Conservation (phyloP, 37 sponge, comb jelly and placozoan genomes). For the Petrosia ficiformis region DNA sequence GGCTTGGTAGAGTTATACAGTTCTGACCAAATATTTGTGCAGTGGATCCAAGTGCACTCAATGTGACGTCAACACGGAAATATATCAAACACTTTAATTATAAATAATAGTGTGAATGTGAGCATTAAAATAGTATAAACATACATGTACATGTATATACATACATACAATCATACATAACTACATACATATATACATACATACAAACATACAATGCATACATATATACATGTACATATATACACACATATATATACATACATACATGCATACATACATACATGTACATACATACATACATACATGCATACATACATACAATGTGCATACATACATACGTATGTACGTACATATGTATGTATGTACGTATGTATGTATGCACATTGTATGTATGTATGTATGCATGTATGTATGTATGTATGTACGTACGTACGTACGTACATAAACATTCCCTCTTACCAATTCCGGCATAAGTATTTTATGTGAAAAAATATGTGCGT, state of each 20-base stretch:
- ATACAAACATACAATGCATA: no score
- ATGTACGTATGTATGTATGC: no score
- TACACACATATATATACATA: no score
- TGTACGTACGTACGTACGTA: not conserved
- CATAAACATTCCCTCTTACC: conserved; percentile 14
- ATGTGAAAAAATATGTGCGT: not conserved
- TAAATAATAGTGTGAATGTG: not conserved
- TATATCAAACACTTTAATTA: conserved; percentile 55
- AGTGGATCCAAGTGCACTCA: not conserved
- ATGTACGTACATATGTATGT: not conserved
- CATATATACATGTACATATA: no score
- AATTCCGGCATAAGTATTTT: conserved; percentile 24
- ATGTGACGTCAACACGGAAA: conserved; percentile 43
- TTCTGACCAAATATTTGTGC: conserved; percentile 59
- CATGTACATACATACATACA: no score
- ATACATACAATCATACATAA: no score
- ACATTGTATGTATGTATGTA: no score
- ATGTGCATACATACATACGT: not conserved
- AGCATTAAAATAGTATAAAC: no score
- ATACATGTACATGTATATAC: no score
- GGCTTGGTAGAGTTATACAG: conserved; percentile 55
- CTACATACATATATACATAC: no score
- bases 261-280: no score
- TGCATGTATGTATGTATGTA: no score
- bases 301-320: not conserved